Evolutionary conservation across 2,113 vertebrate genomes (phyloP), one percentile per base, ranked within the genome.

Genomic region (Raja brachyura): DNA sequence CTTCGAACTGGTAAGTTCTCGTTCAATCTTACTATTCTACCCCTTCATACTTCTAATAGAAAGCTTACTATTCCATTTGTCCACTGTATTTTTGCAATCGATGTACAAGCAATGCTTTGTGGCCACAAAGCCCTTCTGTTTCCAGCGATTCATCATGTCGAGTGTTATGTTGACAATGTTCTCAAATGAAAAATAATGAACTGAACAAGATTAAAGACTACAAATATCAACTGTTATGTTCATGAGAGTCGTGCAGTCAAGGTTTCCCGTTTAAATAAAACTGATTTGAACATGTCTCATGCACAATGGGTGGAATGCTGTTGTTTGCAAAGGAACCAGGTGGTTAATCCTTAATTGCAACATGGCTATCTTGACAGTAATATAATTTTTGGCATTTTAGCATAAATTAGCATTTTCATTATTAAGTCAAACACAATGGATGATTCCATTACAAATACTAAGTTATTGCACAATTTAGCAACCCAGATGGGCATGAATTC

Each of bases 391-490:
- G 54, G 54, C 81, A 28, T 28, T 54, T 85, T 59, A 59, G 9
- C 48, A 85, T 54, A 59, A 54, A 81, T 81, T 83, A 59, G 81
- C 81, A 85, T 4, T 85, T 85, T 85, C 20, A 13, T 61, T 56
- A 59, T 54, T 56, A 22, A 83, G 48, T 48, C 28, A 59, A 85
- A 85, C 25, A 59, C 81, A 85, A 85, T 85, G 20, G 48, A 85
- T 85, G 28, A 85, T n/a, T 85, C 22, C 54, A 13, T 31, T 16
- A 39, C 77, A 39, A 78, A 78, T 4, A 56, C 20, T 13, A n/a
- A 85, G 56, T 85, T 85, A n/a, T 56, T 85, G 81, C 54, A 85
- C 28, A 25, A 59, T 85, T 85, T 85, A 59, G 20, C 81, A 59
- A 28, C 25, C 81, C 81, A 59, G 81, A 85, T 85, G 81, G 48